phyloP scores from a whole-genome alignment of 2,797 vertebrate species.

The Xenopus petersii region DNA sequence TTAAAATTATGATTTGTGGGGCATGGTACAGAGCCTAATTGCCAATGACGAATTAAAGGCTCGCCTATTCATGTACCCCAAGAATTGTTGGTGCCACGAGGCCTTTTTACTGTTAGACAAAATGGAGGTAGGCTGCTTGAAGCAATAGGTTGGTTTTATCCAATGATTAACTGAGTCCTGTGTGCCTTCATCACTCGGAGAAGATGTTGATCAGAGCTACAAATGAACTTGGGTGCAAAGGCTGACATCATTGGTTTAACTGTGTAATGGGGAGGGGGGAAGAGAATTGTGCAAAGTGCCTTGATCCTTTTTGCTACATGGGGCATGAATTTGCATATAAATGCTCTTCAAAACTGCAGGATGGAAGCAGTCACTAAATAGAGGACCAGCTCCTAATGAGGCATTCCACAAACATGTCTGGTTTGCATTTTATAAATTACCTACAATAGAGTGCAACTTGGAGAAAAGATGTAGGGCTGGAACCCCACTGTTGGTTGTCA shows the following conservation, averaged over 20 bases:
- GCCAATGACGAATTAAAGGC: not conserved
- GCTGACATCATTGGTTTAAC: not conserved
- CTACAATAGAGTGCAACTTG: too few relatives aligned
- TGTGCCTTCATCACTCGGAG: conserved; percentile 39
- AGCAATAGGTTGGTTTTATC: conserved; percentile 33
- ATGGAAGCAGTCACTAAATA: not conserved
- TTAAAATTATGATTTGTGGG: not conserved
- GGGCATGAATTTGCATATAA: not conserved
- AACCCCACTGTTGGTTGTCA: not conserved
- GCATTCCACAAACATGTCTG: conserved; percentile 4
- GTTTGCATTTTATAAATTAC: not conserved
- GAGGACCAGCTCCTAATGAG: too few relatives aligned
- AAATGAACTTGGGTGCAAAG: conserved; percentile 16
- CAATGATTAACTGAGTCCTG: conserved; percentile 24
- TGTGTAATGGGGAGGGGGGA: conserved; percentile 3
- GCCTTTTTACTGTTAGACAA: conserved; percentile 13
- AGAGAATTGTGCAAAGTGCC: conserved; percentile 37
- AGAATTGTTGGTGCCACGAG: conserved; percentile 27
- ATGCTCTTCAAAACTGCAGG: conserved; percentile 17
- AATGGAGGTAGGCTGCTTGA: conserved; percentile 33
- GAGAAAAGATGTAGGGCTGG: too few relatives aligned
- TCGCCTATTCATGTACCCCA: not conserved
- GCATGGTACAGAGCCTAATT: not conserved
- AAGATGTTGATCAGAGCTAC: conserved; percentile 9
- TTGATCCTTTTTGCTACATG: conserved; percentile 29